Base-by-base conservation (phyloP, 2,888 invertebrate species). In the Molanna angustata region DNA sequence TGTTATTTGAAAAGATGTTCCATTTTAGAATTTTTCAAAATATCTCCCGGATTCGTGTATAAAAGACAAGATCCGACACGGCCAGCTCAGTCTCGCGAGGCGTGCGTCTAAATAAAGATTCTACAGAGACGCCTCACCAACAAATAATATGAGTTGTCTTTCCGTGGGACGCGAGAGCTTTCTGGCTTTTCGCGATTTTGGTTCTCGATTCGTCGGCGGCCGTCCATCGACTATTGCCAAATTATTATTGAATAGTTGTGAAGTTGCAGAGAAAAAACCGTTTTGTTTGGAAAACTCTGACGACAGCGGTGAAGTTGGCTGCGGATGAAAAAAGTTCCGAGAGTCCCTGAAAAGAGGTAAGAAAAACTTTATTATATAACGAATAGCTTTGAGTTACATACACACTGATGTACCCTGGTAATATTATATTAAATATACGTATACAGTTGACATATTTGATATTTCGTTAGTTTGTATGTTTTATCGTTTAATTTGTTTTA, bases 31-130 rank as follows among this genome's bases (percentile, higher is more conserved):
- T 39, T 44, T 44, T n/a, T n/a, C 3, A 9, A 42, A 43, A 19
- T 32, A 7, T 39, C 47, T 37, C n/a, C n/a, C n/a, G n/a, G n/a
- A n/a, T n/a, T 35, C 27, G 37, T 35, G 40, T 56, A 56, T 56
- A 56, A 56, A 56, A 48, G 56, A 39, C 27, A 37, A 13, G 41
- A 22, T 18, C 9, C 3, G 4, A 16, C 19, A 11, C 20, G 32
- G 7, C 17, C 14, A 45, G 21, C 43, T 49, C 53, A 56, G 56
- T 56, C 49, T 56, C 13, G 39, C 33, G 19, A 14, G 45, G 22
- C 21, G 35, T 20, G 31, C 42, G 53, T 56, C 56, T 56, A 56
- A 56, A 50, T 53, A 56, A 56, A 56, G 56, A 54, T 21, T 11
- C 32, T 11, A n/a, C n/a, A n/a, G n/a, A n/a, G n/a, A n/a, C n/a